phyloP scores from a whole-genome alignment of 2,113 vertebrate species.

The Ciconia stormi region DNA sequence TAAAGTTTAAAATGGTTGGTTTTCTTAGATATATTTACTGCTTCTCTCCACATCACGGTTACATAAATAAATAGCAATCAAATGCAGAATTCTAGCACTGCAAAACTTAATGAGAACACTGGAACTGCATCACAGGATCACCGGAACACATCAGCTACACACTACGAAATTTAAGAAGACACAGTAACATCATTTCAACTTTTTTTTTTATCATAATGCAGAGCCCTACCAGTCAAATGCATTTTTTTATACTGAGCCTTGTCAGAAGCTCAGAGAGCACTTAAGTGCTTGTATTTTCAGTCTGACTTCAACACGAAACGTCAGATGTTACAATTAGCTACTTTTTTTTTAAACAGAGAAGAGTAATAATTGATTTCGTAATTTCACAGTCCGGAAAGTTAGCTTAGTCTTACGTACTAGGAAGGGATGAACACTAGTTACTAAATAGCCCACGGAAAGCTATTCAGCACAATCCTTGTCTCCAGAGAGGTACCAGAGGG shows the following conservation, averaged over 20 bases:
- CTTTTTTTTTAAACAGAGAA: background rate
- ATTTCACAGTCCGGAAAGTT: background rate
- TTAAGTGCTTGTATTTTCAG: rapidly evolving
- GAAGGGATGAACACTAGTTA: background rate
- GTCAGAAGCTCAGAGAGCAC: background rate
- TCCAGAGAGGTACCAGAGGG: background rate
- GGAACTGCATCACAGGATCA: background rate
- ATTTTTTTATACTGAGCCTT: background rate
- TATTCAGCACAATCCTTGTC: too few species aligned
- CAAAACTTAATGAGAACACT: background rate
- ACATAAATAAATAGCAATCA: background rate
- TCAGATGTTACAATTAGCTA: rapidly evolving
- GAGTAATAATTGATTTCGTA: background rate
- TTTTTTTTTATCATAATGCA: background rate
- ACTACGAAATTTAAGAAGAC: rapidly evolving
- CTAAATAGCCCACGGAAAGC: background rate
- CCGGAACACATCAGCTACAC: background rate
- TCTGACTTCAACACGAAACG: background rate
- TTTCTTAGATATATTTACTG: background rate
- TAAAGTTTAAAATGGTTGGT: background rate
- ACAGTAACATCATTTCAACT: rapidly evolving
- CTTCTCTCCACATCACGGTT: background rate
- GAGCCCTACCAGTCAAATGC: background rate
- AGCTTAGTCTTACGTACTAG: too few species aligned
- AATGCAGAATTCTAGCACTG: background rate